Evolutionary conservation across 1,140 invertebrate species (phyloP).

Genomic region (Amphibalanus amphitrite): DNA sequence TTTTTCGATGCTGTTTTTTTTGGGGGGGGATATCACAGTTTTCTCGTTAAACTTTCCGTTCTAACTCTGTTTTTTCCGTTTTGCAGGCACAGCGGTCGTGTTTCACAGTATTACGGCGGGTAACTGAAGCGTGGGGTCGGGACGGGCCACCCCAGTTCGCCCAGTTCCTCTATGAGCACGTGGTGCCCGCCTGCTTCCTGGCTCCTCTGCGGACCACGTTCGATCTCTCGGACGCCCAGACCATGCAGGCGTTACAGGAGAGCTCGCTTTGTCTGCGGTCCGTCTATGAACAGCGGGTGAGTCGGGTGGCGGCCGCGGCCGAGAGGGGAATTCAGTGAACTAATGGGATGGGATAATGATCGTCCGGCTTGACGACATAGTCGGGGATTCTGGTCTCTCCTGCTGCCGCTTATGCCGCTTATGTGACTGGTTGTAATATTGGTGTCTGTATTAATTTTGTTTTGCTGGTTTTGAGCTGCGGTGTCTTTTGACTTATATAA

Average conservation of each 20-base stretch:
- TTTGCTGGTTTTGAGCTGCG: too few species aligned
- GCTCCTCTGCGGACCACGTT: slow-evolving; percentile 36
- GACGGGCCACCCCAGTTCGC: slow-evolving; percentile 28
- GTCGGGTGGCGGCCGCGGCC: slow-evolving; percentile 13
- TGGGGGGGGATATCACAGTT: neutral
- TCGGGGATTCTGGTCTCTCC: too few species aligned
- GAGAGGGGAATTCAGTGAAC: too few species aligned
- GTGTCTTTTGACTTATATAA: too few species aligned
- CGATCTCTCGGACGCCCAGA: slow-evolving; percentile 37
- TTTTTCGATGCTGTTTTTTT: neutral
- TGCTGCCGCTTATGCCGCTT: slow-evolving; percentile 8
- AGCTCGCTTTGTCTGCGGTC: slow-evolving; percentile 28
- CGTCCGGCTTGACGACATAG: too few species aligned
- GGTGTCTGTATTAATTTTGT: too few species aligned
- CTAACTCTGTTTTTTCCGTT: neutral
- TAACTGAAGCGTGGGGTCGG: slow-evolving; percentile 1
- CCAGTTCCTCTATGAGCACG: slow-evolving; percentile 34
- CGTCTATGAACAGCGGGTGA: slow-evolving; percentile 29
- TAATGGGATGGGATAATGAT: too few species aligned
- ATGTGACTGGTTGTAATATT: slow-evolving; percentile 6
- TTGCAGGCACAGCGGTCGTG: neutral
- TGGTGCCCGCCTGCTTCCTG: slow-evolving; percentile 38
- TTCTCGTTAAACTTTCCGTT: neutral
- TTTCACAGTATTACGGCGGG: neutral
- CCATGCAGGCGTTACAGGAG: slow-evolving; percentile 30